Conservation (phyloP, 1,140 invertebrate species). For the Aphidius gifuensis region DNA sequence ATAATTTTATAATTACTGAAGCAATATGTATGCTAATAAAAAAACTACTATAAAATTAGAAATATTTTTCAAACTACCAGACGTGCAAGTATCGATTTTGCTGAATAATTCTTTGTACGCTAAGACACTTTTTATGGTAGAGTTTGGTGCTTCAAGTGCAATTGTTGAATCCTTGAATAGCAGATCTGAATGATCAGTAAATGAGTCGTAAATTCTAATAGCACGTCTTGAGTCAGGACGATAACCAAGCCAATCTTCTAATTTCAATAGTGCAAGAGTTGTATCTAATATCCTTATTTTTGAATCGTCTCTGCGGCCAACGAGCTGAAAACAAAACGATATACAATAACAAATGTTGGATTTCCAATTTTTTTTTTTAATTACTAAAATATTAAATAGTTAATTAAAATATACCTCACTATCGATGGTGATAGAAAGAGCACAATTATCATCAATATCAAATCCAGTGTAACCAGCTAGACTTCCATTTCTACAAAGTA, state of each 20-base stretch:
- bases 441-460: slow-evolving; percentile 55
- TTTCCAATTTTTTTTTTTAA: too few relatives aligned
- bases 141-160: slow-evolving; percentile 49
- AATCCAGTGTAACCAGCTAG: slow-evolving; percentile 54
- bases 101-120: slow-evolving; percentile 47
- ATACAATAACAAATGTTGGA: slow-evolving; percentile 22
- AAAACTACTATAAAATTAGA: too few relatives aligned
- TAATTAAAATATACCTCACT: slow-evolving; percentile 52
- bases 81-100: slow-evolving; percentile 40
- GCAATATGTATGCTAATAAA: too few relatives aligned
- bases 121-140: slow-evolving; percentile 29
- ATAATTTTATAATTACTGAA: too few relatives aligned
- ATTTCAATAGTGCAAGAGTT: slow-evolving; percentile 50
- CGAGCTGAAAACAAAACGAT: slow-evolving; percentile 40
- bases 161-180: slow-evolving; percentile 60
- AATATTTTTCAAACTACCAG: too few relatives aligned
- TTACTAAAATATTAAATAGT: too few relatives aligned
- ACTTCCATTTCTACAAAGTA: slow-evolving; percentile 61
- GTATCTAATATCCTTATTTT: slow-evolving; percentile 45
- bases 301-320: slow-evolving; percentile 38
- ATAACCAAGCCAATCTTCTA: slow-evolving; percentile 56
- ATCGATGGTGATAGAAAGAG: slow-evolving; percentile 59
- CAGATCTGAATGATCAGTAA: slow-evolving; percentile 54
- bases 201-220: slow-evolving; percentile 52
- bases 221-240: slow-evolving; percentile 29